Base-by-base conservation (phyloP, 2,888 invertebrate genomes). In the Globia sparganii region DNA sequence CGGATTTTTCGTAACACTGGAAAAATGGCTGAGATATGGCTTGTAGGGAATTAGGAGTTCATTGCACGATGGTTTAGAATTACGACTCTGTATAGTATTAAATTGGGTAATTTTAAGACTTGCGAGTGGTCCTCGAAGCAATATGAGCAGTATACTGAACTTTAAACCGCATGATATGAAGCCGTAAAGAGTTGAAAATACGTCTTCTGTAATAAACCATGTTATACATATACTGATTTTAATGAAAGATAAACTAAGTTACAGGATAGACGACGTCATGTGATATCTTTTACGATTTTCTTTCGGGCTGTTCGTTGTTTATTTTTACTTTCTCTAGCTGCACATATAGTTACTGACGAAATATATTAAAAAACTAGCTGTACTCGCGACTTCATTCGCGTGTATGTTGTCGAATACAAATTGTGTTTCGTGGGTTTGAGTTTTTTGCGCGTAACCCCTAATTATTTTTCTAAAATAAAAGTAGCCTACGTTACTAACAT, bases 101-200 rank as follows among this genome's bases (percentile, higher is more conserved):
- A 81, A 78, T 75, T 70, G 65, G 69, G 59, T 82, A 70, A 82
- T 82, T 82, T 84, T 78, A 84, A 75, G 72, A 75, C 31, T 68
- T 58, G n/a, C 9, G 61, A 69, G 53, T 58, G 67, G 71, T 78
- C 78, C 72, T 74, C 25, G 5, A 56, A 68, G 70, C 65, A 71
- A 72, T 81, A 76, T 83, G 15, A 71, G 56, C 71, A 9, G 49
- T 66, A 58, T 82, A 85, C 72, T 73, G 62, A 81, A 85, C 49
- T 59, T 85, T 75, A 68, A 85, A 80, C 81, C 56, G 5, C 56
- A 18, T 34, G 56, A 73, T 81, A 81, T 77, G 72, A 68, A 46
- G 58, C 59, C 49, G 34, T 71, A n/a, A 73, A 71, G 66, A 67
- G 70, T 64, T 73, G 34, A 25, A 72, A 71, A 70, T 21, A 56